Evolutionary conservation across 2,797 vertebrate genomes (phyloP), one percentile per base, ranked within the genome.

Genomic region (Hapalemur alaotrensis): DNA sequence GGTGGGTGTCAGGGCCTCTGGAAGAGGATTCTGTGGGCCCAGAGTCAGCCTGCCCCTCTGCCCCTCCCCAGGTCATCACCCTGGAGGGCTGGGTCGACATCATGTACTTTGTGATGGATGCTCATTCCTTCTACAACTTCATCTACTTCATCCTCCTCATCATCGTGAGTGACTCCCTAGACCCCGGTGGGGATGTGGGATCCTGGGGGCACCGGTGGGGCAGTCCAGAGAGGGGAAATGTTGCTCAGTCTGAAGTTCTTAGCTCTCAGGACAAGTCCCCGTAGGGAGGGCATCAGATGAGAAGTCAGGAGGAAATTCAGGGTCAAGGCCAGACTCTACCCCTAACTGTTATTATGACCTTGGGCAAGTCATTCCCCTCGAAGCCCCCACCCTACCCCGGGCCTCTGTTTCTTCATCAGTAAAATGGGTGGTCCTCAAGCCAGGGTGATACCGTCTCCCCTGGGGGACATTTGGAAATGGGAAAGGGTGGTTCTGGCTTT

Each of bases 71-170:
- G 99, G 99, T 99, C 98, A 99, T 99, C 98, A 99, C 99, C 0
- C 98, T 99, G 98, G 99, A 99, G 98, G 99, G 99, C 97, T 99
- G 99, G 99, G 99, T 99, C 97, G 99, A 99, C 98, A 99, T 99
- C 98, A 99, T 99, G 99, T 99, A 99, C 99, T 99, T 99, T 97
- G 99, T 99, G 97, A 99, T 99, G 99, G 99, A 99, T 81, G 99
- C 99, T 92, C 99, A 99, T 97, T 99, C 99, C 95, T 99, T 99
- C 99, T 99, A 99, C 99, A 99, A 99, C 98, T 99, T 99, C 98
- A 99, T 99, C 99, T 99, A 99, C 98, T 99, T 99, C 98, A 99
- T 99, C 97, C 99, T 99, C 89, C 98, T 99, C 97, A 99, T 99
- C 98, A 99, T 99, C 96, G 99, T 99, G 98, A 99, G 99, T 99